Percentiles rank a stretch among this genome's conserved stretches.
phyloP scores from a whole-genome alignment of 2,888 invertebrate species.

The Eustalomyia histrio region DNA sequence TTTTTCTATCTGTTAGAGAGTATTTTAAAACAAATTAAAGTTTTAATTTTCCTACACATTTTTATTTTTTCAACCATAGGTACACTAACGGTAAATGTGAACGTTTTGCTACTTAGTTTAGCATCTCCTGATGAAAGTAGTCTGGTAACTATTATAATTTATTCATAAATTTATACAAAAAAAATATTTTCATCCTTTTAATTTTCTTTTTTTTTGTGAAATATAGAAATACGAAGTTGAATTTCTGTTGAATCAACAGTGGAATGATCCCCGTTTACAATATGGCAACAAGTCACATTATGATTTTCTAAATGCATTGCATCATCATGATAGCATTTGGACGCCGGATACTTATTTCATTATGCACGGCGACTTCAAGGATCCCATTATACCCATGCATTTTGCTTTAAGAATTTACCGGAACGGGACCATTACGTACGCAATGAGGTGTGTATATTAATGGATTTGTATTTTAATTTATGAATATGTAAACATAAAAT shows the following conservation, averaged over 20 bases:
- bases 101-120: slow-evolving; percentile 94
- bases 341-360: slow-evolving; percentile 97
- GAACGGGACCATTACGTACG: slow-evolving; percentile 95
- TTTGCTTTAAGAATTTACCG: slow-evolving; percentile 94
- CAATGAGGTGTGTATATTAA: slow-evolving; percentile 86
- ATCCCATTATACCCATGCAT: slow-evolving; percentile 95
- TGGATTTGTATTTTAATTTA: slow-evolving; percentile 10
- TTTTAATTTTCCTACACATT: neutral
- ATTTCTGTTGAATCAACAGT: slow-evolving; percentile 95
- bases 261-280: slow-evolving; percentile 93
- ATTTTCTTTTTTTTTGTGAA: neutral
- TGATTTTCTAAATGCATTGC: slow-evolving; percentile 94
- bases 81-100: slow-evolving; percentile 95
- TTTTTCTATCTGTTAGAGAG: neutral
- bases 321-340: slow-evolving; percentile 95
- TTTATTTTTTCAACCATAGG: slow-evolving; percentile 81
- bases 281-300: slow-evolving; percentile 93
- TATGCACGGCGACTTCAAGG: slow-evolving; percentile 98
- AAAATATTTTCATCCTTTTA: neutral
- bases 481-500: slow-evolving; percentile 1
- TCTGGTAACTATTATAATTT: slow-evolving; percentile 86
- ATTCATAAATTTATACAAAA: neutral
- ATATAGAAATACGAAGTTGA: slow-evolving; percentile 95
- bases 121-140: slow-evolving; percentile 98
- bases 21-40: neutral